Evolutionary conservation across 1,140 invertebrate genomes (phyloP).

Genomic region (Ylistrum balloti): DNA sequence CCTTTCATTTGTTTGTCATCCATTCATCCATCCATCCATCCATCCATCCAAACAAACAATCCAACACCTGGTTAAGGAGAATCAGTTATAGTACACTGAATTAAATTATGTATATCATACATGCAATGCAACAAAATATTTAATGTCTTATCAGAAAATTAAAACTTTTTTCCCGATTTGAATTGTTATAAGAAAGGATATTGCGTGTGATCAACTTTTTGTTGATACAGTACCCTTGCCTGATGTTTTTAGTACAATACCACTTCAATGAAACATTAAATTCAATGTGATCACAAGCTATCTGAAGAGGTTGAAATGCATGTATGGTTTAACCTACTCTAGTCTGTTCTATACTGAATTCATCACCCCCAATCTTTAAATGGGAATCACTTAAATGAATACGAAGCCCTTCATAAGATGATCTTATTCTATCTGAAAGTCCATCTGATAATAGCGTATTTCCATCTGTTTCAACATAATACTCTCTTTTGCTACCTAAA

Average conservation of each 20-base stretch:
- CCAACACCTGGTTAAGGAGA: not conserved
- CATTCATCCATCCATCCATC: too few relatives aligned
- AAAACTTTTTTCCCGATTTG: not conserved
- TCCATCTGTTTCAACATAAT: conserved; percentile 29
- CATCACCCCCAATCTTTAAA: not conserved
- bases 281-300: not conserved
- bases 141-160: conserved; percentile 21
- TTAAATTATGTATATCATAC: conserved; percentile 2
- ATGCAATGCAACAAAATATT: not conserved
- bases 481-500: not conserved
- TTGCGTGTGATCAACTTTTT: not conserved
- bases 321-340: not conserved
- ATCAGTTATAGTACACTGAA: not conserved
- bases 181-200: not conserved
- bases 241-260: not conserved
- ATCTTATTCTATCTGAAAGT: not conserved
- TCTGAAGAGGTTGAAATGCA: not conserved
- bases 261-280: not conserved
- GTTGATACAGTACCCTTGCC: not conserved
- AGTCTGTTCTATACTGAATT: not conserved
- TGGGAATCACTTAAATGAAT: not conserved
- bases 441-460: not conserved
- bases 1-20: too few relatives aligned
- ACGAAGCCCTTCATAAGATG: not conserved
- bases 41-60: not conserved